A percentile compares a stretch with the other conserved stretches of the same genome.
Conservation (phyloP, 2,888 invertebrate species). For the Leuctra nigra region DNA sequence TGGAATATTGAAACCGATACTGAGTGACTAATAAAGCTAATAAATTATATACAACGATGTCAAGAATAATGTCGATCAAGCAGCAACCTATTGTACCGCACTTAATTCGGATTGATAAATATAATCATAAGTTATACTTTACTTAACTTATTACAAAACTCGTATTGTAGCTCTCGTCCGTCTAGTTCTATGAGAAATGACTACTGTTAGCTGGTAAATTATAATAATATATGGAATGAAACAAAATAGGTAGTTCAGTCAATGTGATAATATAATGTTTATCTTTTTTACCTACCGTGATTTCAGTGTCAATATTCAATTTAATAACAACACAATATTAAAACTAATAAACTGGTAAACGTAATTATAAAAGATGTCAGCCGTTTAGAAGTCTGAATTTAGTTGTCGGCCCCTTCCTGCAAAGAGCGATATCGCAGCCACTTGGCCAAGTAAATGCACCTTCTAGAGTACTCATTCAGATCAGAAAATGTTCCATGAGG, state of each 20-base stretch:
- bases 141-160: no score
- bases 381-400: background rate
- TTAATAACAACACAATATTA: slow-evolving; percentile 18
- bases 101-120: no score
- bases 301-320: slow-evolving; percentile 27
- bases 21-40: no score
- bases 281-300: slow-evolving; percentile 28
- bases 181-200: background rate
- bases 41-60: no score
- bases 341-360: background rate
- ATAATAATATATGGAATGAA: slow-evolving; percentile 7
- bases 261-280: slow-evolving; percentile 19
- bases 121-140: no score
- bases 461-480: background rate
- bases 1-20: no score
- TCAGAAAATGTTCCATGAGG: slow-evolving; percentile 4
- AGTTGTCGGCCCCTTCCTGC: background rate
- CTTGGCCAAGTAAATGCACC: slow-evolving; percentile 7
- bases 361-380: background rate
- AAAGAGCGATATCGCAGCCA: background rate
- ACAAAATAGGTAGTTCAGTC: slow-evolving; percentile 15
- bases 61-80: no score
- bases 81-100: no score
- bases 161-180: slow-evolving; percentile 1
- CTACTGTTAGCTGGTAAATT: background rate